Percentiles rank a stretch among this genome's conserved stretches.
Conservation (phyloP, 2,797 vertebrate genomes). For the Lagorchestes hirsutus region DNA sequence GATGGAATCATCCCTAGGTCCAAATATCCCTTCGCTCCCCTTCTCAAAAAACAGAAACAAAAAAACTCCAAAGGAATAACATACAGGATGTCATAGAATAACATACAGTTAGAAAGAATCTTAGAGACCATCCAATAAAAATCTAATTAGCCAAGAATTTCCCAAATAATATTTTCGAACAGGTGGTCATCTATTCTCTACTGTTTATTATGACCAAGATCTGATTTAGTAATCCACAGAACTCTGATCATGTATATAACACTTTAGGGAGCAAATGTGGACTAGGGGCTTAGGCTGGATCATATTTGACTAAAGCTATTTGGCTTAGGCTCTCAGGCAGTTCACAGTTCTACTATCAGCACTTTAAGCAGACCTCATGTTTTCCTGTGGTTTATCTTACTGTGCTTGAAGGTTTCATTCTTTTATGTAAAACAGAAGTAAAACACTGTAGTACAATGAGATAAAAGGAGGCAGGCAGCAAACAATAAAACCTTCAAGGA, state of each 20-base stretch:
- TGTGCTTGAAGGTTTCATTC: constrained; percentile 49
- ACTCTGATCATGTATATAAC: not conserved
- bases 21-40: not conserved
- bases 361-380: not conserved
- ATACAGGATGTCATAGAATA: not conserved
- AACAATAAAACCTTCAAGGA: constrained; percentile 53
- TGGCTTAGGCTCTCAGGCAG: constrained; percentile 3
- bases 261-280: constrained; percentile 3
- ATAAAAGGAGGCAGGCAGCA: constrained; percentile 33
- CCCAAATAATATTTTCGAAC: not conserved
- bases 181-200: not conserved
- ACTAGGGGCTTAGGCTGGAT: constrained; percentile 14
- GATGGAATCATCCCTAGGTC: not conserved
- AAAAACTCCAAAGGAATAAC: not conserved
- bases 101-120: not conserved
- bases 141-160: not conserved
- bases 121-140: not conserved
- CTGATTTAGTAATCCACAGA: not conserved
- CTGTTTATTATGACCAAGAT: not conserved
- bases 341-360: not conserved
- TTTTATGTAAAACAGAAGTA: constrained; percentile 36
- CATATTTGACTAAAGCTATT: constrained; percentile 20
- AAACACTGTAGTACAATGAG: constrained; percentile 47
- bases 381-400: constrained; percentile 19
- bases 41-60: not conserved